Evolutionary conservation across 2,888 invertebrate genomes (phyloP).

Genomic region (Blastobasis adustella): DNA sequence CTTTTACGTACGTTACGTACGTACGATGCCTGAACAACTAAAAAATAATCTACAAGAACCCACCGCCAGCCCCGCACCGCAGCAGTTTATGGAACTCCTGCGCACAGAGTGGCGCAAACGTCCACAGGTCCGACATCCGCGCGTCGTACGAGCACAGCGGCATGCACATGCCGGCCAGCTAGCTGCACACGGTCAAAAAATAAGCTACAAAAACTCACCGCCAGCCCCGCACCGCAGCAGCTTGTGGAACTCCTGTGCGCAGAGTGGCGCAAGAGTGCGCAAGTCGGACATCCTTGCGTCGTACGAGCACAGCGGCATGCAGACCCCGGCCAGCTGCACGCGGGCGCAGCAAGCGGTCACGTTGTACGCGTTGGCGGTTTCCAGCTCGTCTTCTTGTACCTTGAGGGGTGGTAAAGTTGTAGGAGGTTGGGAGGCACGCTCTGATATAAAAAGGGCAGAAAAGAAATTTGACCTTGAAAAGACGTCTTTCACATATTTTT

Average conservation of each 20-base stretch:
- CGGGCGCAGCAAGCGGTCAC: conserved; percentile 85
- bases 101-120: conserved; percentile 82
- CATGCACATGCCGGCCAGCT: conserved; percentile 80
- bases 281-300: conserved; percentile 89
- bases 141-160: conserved; percentile 89
- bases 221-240: conserved; percentile 79
- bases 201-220: conserved; percentile 38
- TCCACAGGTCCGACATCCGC: conserved; percentile 85
- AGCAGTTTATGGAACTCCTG: conserved; percentile 84
- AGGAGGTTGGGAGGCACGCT: no score
- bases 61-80: conserved; percentile 77
- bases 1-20: no score
- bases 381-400: conserved; percentile 76
- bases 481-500: no score
- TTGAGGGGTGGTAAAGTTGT: conserved; percentile 20
- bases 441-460: no score
- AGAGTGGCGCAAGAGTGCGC: conserved; percentile 81
- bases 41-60: conserved; percentile 2
- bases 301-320: conserved; percentile 87
- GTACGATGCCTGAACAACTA: no score
- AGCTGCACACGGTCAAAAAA: no score
- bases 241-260: conserved; percentile 85
- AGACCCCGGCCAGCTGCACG: conserved; percentile 79
- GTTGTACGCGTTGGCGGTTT: conserved; percentile 80
- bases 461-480: no score